Evolutionary conservation across 2,888 invertebrate genomes (phyloP), one percentile per base, ranked within the genome.

Genomic region (Chymomyza fuscimana): DNA sequence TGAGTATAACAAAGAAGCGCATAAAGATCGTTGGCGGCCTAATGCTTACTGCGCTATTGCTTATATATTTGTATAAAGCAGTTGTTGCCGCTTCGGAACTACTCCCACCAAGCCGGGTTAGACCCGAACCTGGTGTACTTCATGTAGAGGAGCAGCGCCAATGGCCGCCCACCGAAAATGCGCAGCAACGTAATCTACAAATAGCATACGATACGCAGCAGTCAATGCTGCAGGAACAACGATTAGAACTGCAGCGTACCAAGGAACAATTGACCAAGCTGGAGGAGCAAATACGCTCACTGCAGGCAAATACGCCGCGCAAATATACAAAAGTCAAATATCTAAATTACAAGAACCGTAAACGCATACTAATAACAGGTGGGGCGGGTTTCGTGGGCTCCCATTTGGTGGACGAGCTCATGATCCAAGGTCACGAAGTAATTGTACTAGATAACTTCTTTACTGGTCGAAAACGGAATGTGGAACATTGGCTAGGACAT

Each of bases 311-410:
- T 87, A 93, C 96, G 60, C 95, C 96, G 1, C 96, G 97, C 85
- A 95, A 95, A 80, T 98, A 96, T 93, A 98, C 98, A 0, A 95
- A 96, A 90, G 98, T 99, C 0, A 96, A 96, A 90, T 98, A 97
- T 90, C 93, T 98, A 16, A 98, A 97, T 81, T 98, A 98, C 91
- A 96, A 97, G 89, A 95, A 96, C 80, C 94, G 99, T 68, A 98
- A 97, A 91, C 94, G 99, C 79, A 98, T 99, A 87, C 92, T 99
- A 95, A 94, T 98, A 65, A 98, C 98, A 7, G 99, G 99, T 60
- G 99, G 99, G 12, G 99, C 99, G 6, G 99, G 99, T 3, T 99
- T 99, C 93, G 99, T 99, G n/a, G 99, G 99, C 0, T 99, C 99
- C 0, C 99, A 99, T 92, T 93, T 99, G 32, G 98, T 99, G 0